Evolutionary conservation across 2,113 vertebrate species (phyloP).

Genomic region (Campylomormyrus numenius): DNA sequence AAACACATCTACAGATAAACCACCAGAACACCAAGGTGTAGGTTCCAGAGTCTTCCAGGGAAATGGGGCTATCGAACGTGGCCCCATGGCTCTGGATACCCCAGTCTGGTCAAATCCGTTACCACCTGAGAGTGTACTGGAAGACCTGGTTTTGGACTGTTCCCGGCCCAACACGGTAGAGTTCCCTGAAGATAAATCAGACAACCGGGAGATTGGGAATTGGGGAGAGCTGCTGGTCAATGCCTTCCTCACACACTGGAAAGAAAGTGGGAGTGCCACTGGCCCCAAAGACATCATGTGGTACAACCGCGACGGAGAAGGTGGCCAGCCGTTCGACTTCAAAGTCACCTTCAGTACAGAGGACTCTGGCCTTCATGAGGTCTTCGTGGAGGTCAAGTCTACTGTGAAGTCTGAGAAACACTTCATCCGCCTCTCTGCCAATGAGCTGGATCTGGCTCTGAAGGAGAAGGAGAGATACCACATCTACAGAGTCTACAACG

Average conservation of each 20-base stretch:
- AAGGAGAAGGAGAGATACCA: conserved; percentile 58
- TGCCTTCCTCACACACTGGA: conserved; percentile 62
- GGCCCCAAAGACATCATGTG: conserved; percentile 50
- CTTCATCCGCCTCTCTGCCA: conserved; percentile 61
- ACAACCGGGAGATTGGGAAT: conserved; percentile 47
- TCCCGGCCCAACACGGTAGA: conserved; percentile 46
- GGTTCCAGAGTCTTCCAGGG: conserved; percentile 51
- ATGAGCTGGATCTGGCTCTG: conserved; percentile 64
- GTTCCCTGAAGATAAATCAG: conserved; percentile 38
- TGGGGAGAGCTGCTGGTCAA: conserved; percentile 67
- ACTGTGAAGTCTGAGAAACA: conserved; percentile 56
- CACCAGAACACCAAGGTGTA: conserved; percentile 25
- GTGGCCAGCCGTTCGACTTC: conserved; percentile 64
- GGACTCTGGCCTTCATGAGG: background rate
- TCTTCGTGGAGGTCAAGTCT: conserved; percentile 67
- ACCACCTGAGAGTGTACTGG: conserved; percentile 38
- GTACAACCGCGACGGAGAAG: conserved; percentile 61
- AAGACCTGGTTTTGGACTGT: conserved; percentile 57
- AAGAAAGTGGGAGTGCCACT: conserved; percentile 31
- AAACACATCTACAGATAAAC: conserved; percentile 31
- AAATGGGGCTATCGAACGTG: conserved; percentile 30
- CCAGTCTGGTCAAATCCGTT: conserved; percentile 48
- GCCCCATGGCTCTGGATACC: conserved; percentile 48
- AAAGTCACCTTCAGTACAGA: conserved; percentile 44
- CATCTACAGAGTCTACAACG: conserved; percentile 61